Evolutionary conservation across 2,113 vertebrate genomes (phyloP).

Genomic region (Egretta garzetta): DNA sequence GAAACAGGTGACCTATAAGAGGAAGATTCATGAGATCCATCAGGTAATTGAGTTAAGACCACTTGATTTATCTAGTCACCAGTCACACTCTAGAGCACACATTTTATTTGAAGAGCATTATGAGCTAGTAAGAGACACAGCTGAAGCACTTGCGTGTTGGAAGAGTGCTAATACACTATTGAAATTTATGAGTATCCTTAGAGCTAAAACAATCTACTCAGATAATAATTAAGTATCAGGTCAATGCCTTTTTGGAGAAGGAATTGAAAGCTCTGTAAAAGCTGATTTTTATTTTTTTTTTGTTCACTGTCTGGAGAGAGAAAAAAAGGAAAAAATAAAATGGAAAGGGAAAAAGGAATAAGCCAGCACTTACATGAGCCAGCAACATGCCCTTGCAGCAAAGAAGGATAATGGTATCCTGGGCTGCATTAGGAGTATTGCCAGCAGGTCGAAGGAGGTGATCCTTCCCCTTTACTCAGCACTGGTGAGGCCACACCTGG

Average conservation of each 20-base stretch:
- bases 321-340: neutral
- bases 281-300: neutral
- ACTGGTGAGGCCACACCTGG: neutral
- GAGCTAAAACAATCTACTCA: neutral
- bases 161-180: neutral
- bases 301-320: neutral
- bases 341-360: neutral
- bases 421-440: neutral
- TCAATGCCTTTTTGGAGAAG: neutral
- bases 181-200: neutral
- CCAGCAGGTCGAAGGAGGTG: neutral
- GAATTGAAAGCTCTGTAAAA: neutral
- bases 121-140: neutral
- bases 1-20: neutral
- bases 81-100: neutral
- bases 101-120: neutral
- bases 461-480: neutral
- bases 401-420: neutral
- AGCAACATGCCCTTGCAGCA: neutral
- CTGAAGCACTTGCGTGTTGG: neutral
- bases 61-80: neutral
- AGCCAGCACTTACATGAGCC: neutral
- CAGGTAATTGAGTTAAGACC: neutral
- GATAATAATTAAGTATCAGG: neutral
- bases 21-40: neutral